Evolutionary conservation across 30 jellyfish, hydroid and myxozoan species (phyloP).

Genomic region (Rhopilema esculentum): DNA sequence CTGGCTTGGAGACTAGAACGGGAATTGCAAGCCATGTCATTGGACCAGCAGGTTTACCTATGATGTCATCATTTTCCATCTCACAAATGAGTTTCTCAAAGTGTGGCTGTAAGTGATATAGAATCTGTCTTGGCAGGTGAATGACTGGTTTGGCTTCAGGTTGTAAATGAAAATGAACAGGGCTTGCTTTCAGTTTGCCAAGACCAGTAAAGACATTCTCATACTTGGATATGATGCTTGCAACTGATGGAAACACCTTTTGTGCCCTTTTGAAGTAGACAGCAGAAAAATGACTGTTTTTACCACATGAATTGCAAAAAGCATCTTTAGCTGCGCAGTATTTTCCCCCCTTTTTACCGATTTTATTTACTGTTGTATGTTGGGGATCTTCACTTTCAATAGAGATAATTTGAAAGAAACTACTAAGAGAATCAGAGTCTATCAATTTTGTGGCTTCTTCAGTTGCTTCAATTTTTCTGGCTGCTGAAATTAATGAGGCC

Average conservation of each 20-base stretch:
- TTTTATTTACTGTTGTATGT: neutral
- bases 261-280: constrained; percentile 3
- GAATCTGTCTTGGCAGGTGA: neutral
- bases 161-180: neutral
- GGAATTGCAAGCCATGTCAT: constrained; percentile 77
- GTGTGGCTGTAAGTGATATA: neutral
- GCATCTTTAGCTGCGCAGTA: no score
- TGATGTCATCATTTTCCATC: neutral
- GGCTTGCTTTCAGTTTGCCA: neutral
- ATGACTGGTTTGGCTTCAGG: neutral
- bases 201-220: neutral
- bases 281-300: constrained; percentile 19
- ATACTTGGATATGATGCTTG: neutral
- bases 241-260: neutral
- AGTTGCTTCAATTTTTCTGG: constrained; percentile 30
- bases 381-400: constrained; percentile 1
- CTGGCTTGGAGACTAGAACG: constrained; percentile 67
- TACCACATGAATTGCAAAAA: constrained; percentile 21
- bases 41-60: constrained; percentile 11
- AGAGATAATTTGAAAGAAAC: constrained; percentile 4
- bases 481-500: constrained; percentile 2
- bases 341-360: constrained; percentile 43
- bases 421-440: constrained; percentile 7
- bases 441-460: constrained; percentile 36
- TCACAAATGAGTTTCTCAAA: no score